A percentile compares a stretch with the other conserved stretches of the same genome.
phyloP scores from a whole-genome alignment of 2,113 vertebrate species.

The Engystomops pustulosus region DNA sequence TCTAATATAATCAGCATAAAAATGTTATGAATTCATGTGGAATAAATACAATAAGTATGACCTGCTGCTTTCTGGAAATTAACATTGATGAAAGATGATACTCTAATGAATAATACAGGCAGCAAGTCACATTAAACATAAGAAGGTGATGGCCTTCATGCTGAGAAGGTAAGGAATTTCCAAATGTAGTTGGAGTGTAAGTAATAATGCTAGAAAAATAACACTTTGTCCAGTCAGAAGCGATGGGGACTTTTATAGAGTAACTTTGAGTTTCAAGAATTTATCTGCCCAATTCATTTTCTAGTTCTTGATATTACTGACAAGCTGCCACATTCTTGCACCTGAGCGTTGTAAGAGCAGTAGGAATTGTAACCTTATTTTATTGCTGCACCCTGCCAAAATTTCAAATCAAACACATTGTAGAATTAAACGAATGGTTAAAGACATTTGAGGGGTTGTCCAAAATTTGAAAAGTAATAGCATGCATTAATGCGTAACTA shows the following conservation, averaged over 20 bases:
- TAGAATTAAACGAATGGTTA: not conserved
- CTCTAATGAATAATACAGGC: conserved; percentile 32
- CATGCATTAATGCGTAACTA: too few relatives aligned
- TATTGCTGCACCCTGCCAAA: not conserved
- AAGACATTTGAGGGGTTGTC: not conserved
- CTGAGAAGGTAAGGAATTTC: conserved; percentile 1
- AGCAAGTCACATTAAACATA: not conserved
- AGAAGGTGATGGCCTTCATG: conserved; percentile 7
- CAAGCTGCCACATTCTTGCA: not conserved
- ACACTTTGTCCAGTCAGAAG: not conserved
- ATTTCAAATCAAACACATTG: not conserved
- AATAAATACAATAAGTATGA: conserved; percentile 21
- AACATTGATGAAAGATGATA: conserved; percentile 16
- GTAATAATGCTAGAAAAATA: not conserved
- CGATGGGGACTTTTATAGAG: conserved; percentile 41
- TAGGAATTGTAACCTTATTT: not conserved
- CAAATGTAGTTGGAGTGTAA: not conserved
- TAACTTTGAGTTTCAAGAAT: conserved; percentile 53
- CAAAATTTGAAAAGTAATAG: too few relatives aligned
- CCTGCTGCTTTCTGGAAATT: conserved; percentile 28
- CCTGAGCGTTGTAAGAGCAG: conserved; percentile 36
- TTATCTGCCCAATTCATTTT: not conserved
- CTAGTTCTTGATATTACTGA: not conserved
- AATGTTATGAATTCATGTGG: not conserved
- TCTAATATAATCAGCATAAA: conserved; percentile 24